Evolutionary conservation across 1,140 invertebrate species (phyloP), one percentile per base, ranked within the genome.

Genomic region (Pollicipes pollicipes): DNA sequence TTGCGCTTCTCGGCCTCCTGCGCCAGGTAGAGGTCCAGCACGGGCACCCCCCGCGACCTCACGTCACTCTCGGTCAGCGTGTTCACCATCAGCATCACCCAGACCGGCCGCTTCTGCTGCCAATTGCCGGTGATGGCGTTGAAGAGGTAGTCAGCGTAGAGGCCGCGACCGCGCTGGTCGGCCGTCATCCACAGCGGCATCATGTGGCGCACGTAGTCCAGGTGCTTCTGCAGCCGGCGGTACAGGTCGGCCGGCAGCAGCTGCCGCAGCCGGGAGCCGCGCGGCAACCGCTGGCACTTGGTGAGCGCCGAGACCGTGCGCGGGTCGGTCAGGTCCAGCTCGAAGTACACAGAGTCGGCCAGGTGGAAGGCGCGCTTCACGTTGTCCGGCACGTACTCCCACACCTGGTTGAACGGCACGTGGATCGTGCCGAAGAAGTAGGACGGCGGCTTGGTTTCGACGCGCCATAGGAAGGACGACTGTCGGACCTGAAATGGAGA

Each of bases 341-440:
- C 84, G 74, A 85, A 84, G 76, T 81, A 81, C 24, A 85, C 79
- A 68, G 79, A 79, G 70, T 83, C 80, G 21, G 74, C 74, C 58
- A 79, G 74, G 29, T 77, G 74, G 75, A 85, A 84, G 27, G 84
- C 83, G 37, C 78, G 69, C 75, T 84, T 85, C 71, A 80, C 80
- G 72, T 82, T 83, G 69, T 80, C 75, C 28, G 83, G 82, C 70
- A 85, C 82, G 74, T 78, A 81, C 73, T 83, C 79, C 83, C 84
- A 85, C 17, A 85, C 84, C 69, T 79, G 76, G 0, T 82, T 83
- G 75, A 84, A 85, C 0, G 84, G 84, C 30, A 85, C 84, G 76
- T 85, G 84, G 72, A 85, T 84, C 35, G 84, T 85, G 29, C 84
- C 84, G 75, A 84, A 85, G 72, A 85, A 81, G 75, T 84, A 85